Base-by-base conservation (phyloP, 2,888 invertebrate species). In the Athalia cordata region DNA sequence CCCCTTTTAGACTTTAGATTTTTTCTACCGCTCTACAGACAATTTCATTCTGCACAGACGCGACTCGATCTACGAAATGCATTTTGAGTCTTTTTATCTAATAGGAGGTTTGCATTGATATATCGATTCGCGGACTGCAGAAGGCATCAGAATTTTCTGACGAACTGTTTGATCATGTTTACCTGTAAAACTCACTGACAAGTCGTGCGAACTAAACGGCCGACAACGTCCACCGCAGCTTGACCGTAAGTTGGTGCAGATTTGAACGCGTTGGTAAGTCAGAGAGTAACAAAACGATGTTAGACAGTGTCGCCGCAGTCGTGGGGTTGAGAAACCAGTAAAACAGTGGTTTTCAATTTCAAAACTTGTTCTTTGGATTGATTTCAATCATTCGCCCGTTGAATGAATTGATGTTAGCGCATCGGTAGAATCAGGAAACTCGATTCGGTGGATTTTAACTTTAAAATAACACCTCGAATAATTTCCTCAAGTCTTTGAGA, bases 221-320 rank as follows among this genome's bases (percentile, higher is more conserved):
- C 72, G 72, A 72, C 72, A 72, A 72, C 8, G 47, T 72, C 72
- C 59, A 59, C 47, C 5, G 47, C 57, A 47, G 57, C 72, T 72
- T 72, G 72, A 72, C 72, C 57, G 13, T 59, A 47, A 47, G 57
- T 59, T 72, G 57, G 57, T 59, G 57, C n/a, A 59, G 59, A 72
- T 59, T 72, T 13, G 9, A 59, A 13, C 8, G 9, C 59, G 72
- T 72, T 72, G 72, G 72, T 72, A 72, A 72, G 47, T 45, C 59
- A 72, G 72, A 47, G 45, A 72, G 59, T 59, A 72, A 6, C 49
- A 13, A 47, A 59, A 45, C n/a, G 4, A 9, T 47, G 72, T 29
- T 13, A 72, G 47, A 57, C 47, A 47, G 72, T 72, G 72, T 57
- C 59, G 72, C 72, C 72, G 59, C 72, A 57, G 72, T 3, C 59